These are phyloP conservation scores for Petrocephalus microphthalmus DNA, from an alignment of 2,113 vertebrate species.

Conservation along the genomic window DNA sequence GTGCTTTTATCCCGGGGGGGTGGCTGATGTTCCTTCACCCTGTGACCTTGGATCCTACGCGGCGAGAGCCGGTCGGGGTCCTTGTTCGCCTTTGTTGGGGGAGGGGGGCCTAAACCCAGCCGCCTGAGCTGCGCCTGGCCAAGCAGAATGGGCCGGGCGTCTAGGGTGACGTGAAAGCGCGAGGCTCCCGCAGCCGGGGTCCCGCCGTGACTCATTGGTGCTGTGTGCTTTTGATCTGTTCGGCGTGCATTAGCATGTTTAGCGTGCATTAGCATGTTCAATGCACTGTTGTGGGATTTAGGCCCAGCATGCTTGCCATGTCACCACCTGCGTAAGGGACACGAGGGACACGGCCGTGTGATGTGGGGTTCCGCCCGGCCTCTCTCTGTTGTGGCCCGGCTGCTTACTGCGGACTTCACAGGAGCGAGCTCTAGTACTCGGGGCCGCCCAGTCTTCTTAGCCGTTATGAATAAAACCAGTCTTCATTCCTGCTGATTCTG, in stretches of 20 bases:
- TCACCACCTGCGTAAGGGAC: background rate
- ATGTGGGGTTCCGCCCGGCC: background rate
- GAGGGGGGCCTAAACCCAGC: background rate
- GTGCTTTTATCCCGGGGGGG: background rate
- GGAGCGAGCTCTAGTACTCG: background rate
- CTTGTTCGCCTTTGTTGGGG: background rate
- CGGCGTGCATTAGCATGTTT: background rate
- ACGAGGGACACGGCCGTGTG: background rate
- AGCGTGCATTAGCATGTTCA: background rate
- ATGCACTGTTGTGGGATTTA: background rate
- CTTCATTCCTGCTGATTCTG: background rate
- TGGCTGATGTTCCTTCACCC: background rate
- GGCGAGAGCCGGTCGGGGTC: background rate
- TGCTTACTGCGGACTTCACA: background rate
- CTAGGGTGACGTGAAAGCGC: background rate
- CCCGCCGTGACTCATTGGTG: background rate
- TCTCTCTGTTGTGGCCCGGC: background rate
- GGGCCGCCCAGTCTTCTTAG: background rate
- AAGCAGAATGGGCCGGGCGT: background rate
- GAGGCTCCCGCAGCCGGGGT: background rate
- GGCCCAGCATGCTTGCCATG: background rate
- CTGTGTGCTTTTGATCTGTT: background rate
- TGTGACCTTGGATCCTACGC: background rate
- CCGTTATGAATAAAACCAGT: background rate
- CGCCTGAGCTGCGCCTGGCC: background rate